These are phyloP conservation scores for Conus canariensis DNA, from an alignment of 2,888 invertebrate species.

Conservation along the genomic window DNA sequence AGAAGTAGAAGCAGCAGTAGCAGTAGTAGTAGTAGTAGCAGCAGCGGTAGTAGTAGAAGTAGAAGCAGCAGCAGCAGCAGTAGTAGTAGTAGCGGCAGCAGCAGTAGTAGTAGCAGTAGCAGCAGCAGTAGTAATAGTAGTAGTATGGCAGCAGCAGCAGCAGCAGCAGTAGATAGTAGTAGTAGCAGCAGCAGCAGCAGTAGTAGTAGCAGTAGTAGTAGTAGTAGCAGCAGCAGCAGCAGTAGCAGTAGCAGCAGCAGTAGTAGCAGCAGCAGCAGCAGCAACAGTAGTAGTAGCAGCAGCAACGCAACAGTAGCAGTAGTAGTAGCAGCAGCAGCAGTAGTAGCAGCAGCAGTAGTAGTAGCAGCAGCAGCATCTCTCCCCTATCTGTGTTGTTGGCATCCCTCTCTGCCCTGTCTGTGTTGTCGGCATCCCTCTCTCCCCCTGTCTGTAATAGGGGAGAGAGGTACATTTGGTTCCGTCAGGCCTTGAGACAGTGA, in stretches of 20 bases:
- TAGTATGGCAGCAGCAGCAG: conserved; percentile 11
- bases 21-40: no score
- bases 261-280: not conserved
- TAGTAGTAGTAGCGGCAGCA: not conserved
- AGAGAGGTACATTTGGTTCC: no score
- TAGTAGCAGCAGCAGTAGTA: not conserved
- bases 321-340: not conserved
- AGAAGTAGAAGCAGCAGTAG: no score
- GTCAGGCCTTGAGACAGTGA: no score
- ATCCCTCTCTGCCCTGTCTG: not conserved
- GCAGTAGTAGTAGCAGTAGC: not conserved
- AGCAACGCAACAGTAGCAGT: not conserved
- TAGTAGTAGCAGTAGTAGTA: not conserved
- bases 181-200: conserved; percentile 12
- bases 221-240: not conserved
- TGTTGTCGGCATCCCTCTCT: not conserved
- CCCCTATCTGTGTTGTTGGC: no score
- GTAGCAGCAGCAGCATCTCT: no score
- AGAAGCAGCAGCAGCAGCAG: not conserved
- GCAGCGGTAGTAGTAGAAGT: no score
- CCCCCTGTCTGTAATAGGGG: not conserved
- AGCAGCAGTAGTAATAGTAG: conserved; percentile 4
- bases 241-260: not conserved
- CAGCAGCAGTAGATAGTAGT: not conserved
- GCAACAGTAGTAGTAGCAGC: not conserved